These are phyloP conservation scores for Speoplatyrhinus poulsoni DNA, from an alignment of 2,113 vertebrate species.

Conservation along the genomic window DNA sequence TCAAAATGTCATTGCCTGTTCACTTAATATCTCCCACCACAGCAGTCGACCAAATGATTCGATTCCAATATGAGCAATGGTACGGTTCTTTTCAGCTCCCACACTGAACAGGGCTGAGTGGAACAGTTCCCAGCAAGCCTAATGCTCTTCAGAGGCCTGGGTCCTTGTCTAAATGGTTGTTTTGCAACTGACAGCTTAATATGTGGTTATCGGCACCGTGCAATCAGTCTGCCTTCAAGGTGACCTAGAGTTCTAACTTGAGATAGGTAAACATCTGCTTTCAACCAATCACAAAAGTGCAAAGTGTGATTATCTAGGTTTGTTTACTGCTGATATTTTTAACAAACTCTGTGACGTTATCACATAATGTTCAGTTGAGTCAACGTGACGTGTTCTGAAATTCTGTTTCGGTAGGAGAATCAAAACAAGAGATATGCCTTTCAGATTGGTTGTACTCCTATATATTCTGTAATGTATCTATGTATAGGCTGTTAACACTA, in stretches of 20 bases:
- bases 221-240: constrained; percentile 24
- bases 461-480: too few species aligned
- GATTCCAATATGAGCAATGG: neutral
- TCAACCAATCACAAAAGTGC: neutral
- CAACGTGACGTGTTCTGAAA: neutral
- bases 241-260: neutral
- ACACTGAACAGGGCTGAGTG: neutral
- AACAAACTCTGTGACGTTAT: neutral
- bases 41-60: neutral
- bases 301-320: too few species aligned
- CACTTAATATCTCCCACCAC: neutral
- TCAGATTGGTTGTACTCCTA: too few species aligned
- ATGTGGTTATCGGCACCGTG: constrained; percentile 1
- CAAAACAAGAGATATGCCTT: too few species aligned
- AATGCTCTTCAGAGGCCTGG: neutral
- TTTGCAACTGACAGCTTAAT: constrained; percentile 9
- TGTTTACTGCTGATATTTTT: neutral
- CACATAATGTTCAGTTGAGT: neutral
- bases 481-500: too few species aligned
- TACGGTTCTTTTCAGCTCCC: neutral
- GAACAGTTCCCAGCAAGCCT: neutral
- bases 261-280: neutral
- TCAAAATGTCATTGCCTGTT: too few species aligned
- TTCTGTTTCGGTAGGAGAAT: too few species aligned
- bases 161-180: constrained; percentile 3